Percentiles rank a stretch among this genome's conserved stretches.
phyloP scores from a whole-genome alignment of 2,797 vertebrate species.

The Lepus townsendii region DNA sequence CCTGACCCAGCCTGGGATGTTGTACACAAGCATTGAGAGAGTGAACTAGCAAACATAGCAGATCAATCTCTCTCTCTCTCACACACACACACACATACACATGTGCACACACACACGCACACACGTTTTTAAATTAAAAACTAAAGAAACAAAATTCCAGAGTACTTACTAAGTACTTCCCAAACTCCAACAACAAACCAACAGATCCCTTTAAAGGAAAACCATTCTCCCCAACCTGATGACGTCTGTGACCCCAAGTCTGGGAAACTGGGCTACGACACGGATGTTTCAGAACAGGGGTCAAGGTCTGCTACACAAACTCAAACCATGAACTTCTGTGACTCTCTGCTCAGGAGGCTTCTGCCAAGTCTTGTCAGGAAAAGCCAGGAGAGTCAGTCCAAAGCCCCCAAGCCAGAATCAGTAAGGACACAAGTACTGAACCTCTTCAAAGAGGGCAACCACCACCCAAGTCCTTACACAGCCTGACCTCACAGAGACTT shows the following conservation, averaged over 20 bases:
- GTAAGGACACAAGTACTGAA: neutral
- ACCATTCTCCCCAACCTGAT: neutral
- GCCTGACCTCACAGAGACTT: neutral
- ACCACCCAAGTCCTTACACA: neutral
- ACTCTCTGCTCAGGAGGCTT: neutral
- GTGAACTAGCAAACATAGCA: too few species aligned
- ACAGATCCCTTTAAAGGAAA: neutral
- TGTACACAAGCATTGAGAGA: too few species aligned
- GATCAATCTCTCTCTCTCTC: too few species aligned
- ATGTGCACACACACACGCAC: too few species aligned
- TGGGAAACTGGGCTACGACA: neutral
- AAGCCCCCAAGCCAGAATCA: constrained; percentile 36
- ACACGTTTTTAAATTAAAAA: too few species aligned
- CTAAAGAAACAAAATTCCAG: neutral
- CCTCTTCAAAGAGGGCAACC: constrained; percentile 20
- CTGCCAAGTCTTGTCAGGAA: constrained; percentile 54
- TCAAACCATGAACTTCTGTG: neutral
- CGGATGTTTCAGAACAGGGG: neutral
- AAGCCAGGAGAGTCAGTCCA: constrained; percentile 13
- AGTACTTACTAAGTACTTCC: neutral
- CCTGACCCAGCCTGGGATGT: too few species aligned
- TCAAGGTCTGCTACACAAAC: neutral
- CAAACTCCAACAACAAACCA: neutral
- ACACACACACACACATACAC: too few species aligned
- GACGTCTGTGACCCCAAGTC: neutral